Percentiles rank a stretch among this genome's conserved stretches.
Conservation (phyloP, 2,113 vertebrate genomes). For the Lepisosteus osseus region DNA sequence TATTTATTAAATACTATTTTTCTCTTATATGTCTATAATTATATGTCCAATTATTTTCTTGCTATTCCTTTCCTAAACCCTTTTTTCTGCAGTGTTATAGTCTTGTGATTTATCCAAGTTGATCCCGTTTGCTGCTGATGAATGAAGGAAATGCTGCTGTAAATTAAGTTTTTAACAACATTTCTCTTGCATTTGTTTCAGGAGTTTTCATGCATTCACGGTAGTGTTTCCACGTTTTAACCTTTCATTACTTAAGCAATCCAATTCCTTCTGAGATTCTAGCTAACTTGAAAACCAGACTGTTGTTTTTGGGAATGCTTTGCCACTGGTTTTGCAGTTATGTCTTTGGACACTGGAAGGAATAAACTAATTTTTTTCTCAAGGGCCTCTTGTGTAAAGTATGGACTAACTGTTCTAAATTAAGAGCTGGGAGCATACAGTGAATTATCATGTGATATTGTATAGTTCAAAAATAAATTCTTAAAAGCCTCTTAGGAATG, state of each 20-base stretch:
- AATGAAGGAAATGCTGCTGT: too few species aligned
- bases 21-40: too few species aligned
- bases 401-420: conserved; percentile 31
- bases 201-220: too few species aligned
- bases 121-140: too few species aligned
- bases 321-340: conserved; percentile 24
- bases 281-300: conserved; percentile 44
- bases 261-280: conserved; percentile 5
- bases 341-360: conserved; percentile 7
- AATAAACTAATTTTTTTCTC: conserved; percentile 16
- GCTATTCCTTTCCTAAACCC: too few species aligned
- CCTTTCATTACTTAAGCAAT: background rate
- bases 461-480: conserved; percentile 25
- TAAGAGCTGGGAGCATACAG: conserved; percentile 28
- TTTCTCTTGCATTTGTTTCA: too few species aligned
- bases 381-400: conserved; percentile 18
- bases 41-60: too few species aligned
- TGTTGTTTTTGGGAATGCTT: conserved; percentile 40
- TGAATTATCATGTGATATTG: conserved; percentile 30
- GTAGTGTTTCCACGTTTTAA: too few species aligned
- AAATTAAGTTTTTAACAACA: too few species aligned
- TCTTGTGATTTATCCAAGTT: too few species aligned
- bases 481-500: conserved; percentile 11
- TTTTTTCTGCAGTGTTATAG: too few species aligned
- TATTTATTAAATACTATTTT: too few species aligned